Percentiles rank a stretch among this genome's conserved stretches.
These are phyloP conservation scores for Parotocinclus haroldoi DNA, from an alignment of 2,797 vertebrate genomes.

Conservation along the genomic window DNA sequence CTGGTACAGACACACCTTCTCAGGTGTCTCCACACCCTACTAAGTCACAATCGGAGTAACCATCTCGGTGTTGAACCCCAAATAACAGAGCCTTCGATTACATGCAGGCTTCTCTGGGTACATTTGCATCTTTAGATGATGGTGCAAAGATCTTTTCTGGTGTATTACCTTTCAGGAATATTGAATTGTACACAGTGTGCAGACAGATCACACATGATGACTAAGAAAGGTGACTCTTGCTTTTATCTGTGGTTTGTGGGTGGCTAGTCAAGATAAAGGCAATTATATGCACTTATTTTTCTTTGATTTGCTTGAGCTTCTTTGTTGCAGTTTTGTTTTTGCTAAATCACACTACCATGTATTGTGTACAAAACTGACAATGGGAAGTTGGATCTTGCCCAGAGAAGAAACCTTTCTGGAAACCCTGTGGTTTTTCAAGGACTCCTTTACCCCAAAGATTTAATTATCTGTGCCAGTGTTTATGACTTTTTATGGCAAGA, in stretches of 20 bases:
- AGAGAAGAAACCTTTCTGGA: background rate
- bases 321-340: background rate
- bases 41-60: constrained; percentile 53
- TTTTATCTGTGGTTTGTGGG: constrained; percentile 5
- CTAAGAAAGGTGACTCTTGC: constrained; percentile 23
- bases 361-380: too few species aligned
- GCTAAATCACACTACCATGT: background rate
- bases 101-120: constrained; percentile 53
- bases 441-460: too few species aligned
- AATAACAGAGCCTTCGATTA: constrained; percentile 56
- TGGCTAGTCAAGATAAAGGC: constrained; percentile 8
- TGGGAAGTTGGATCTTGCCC: too few species aligned
- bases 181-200: constrained; percentile 27
- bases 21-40: constrained; percentile 40
- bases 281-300: background rate
- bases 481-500: too few species aligned
- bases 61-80: constrained; percentile 51
- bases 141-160: constrained; percentile 43
- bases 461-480: too few species aligned
- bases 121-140: constrained; percentile 58
- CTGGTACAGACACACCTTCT: constrained; percentile 42
- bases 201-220: constrained; percentile 34
- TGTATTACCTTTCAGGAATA: constrained; percentile 57
- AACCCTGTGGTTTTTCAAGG: background rate
- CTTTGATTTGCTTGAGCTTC: too few species aligned